A percentile compares a stretch with the other conserved stretches of the same genome.
phyloP scores from a whole-genome alignment of 2,888 invertebrate genomes.

The Ctenicera cuprea region DNA sequence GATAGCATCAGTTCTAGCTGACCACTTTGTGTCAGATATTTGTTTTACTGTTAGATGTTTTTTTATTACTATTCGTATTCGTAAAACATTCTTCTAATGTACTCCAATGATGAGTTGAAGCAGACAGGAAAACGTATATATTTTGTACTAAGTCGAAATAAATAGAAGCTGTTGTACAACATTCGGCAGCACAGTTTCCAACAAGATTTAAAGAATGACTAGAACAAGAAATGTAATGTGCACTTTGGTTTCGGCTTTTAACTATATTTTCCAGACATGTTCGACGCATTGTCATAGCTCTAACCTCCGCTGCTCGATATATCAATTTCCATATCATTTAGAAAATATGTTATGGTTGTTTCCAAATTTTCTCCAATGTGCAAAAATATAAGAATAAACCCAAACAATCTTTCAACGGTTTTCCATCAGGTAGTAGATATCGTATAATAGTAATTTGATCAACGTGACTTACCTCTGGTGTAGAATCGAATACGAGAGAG shows the following conservation, averaged over 20 bases:
- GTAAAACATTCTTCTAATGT: slow-evolving; percentile 4
- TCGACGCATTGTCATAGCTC: slow-evolving; percentile 9
- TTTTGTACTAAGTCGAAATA: neutral
- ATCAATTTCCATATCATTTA: neutral
- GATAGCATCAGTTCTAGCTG: slow-evolving; percentile 15
- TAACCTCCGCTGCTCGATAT: neutral
- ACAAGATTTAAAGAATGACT: slow-evolving; percentile 29
- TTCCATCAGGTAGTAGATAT: neutral
- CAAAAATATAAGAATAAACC: neutral
- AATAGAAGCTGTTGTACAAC: slow-evolving; percentile 15
- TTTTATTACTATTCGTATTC: neutral
- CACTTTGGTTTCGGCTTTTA: neutral
- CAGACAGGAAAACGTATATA: slow-evolving; percentile 5
- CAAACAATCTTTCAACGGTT: too few relatives aligned
- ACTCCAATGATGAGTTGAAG: neutral
- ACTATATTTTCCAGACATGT: slow-evolving; percentile 16
- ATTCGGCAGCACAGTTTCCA: slow-evolving; percentile 29
- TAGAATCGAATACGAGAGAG: neutral
- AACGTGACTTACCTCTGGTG: neutral
- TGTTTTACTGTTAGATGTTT: neutral
- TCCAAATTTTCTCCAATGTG: slow-evolving; percentile 10
- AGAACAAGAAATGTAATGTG: slow-evolving; percentile 15
- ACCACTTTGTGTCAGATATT: slow-evolving; percentile 11
- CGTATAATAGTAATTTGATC: slow-evolving; percentile 2
- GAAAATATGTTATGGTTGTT: neutral